Conservation (phyloP, 2,888 invertebrate species). For the Lepas anatifera region DNA sequence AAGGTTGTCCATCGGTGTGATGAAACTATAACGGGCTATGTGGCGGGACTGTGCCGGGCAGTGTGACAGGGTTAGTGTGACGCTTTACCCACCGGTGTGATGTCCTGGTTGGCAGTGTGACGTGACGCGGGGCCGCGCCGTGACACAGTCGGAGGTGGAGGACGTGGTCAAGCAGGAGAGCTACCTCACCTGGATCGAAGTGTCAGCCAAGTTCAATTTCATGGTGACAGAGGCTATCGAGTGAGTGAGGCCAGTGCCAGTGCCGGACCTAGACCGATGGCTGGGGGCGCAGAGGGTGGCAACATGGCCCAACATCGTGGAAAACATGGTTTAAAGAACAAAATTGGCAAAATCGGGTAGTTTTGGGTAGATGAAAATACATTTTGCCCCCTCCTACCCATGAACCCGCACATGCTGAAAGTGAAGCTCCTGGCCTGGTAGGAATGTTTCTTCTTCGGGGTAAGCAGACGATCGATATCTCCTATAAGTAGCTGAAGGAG, state of each 20-base stretch:
- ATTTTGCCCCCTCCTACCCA: neutral
- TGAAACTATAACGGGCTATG: too few relatives aligned
- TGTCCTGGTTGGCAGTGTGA: slow-evolving; percentile 39
- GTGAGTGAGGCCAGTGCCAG: slow-evolving; percentile 29
- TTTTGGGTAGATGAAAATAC: neutral
- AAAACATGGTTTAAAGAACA: neutral
- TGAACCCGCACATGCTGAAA: neutral
- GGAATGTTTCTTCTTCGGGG: too few relatives aligned
- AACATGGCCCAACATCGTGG: neutral
- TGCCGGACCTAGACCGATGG: neutral
- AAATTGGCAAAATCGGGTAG: neutral
- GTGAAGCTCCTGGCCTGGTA: too few relatives aligned
- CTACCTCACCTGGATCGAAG: slow-evolving; percentile 46
- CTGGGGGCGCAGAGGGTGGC: neutral
- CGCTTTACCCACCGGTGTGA: too few relatives aligned
- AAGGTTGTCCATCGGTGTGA: too few relatives aligned
- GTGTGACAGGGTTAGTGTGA: neutral
- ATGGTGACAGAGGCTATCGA: slow-evolving; percentile 45
- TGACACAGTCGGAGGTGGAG: slow-evolving; percentile 43
- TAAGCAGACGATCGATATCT: too few relatives aligned
- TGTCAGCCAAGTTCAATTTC: slow-evolving; percentile 45
- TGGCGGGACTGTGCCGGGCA: neutral
- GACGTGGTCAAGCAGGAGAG: slow-evolving; percentile 43
- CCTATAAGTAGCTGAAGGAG: too few relatives aligned
- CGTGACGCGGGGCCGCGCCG: slow-evolving; percentile 37